These are phyloP conservation scores for Polyploca ridens DNA, from an alignment of 2,888 invertebrate species.

Conservation along the genomic window DNA sequence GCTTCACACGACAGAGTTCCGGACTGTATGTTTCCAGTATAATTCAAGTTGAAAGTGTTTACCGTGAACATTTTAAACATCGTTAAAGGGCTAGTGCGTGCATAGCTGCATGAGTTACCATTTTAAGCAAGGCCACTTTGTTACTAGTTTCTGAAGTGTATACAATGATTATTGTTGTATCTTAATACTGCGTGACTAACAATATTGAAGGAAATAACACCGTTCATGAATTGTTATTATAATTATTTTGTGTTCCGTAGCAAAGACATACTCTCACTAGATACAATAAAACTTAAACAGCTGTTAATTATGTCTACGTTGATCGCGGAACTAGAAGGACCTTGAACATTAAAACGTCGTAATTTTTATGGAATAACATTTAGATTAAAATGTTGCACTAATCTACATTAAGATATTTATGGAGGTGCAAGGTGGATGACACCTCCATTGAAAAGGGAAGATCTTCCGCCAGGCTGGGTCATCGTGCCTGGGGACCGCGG, in stretches of 20 bases:
- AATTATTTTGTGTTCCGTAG: too few species aligned
- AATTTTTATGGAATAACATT: too few species aligned
- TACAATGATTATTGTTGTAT: background rate
- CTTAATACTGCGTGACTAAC: background rate
- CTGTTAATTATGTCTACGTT: background rate
- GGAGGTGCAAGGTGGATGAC: too few species aligned
- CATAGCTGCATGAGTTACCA: background rate
- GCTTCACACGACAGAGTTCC: too few species aligned
- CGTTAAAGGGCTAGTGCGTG: background rate
- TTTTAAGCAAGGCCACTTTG: background rate
- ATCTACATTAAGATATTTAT: too few species aligned
- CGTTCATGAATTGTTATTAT: background rate
- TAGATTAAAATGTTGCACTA: too few species aligned
- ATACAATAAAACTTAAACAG: background rate
- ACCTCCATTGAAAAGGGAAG: too few species aligned
- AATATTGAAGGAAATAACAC: background rate
- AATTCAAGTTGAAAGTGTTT: background rate
- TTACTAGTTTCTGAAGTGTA: background rate
- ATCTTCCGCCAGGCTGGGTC: too few species aligned
- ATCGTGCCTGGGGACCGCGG: too few species aligned
- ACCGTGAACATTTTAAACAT: background rate
- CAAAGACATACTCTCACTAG: too few species aligned
- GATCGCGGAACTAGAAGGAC: background rate
- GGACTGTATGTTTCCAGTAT: background rate
- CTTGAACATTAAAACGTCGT: background rate